Conservation (phyloP, 2,888 invertebrate species). For the Pseudococcus longispinus region DNA sequence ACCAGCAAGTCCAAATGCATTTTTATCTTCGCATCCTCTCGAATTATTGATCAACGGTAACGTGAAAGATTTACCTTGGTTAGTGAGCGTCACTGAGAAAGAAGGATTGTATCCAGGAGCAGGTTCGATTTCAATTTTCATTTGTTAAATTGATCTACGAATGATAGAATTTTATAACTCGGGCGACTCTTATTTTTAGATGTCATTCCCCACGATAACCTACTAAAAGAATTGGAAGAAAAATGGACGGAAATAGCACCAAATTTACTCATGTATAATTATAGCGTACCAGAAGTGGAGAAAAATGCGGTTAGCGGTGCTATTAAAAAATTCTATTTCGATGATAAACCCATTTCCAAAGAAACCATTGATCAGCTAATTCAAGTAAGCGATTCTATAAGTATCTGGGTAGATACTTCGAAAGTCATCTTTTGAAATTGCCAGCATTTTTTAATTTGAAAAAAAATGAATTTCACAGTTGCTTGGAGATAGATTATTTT, state of each 20-base stretch:
- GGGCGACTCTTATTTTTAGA: constrained; percentile 55
- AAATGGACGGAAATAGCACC: constrained; percentile 60
- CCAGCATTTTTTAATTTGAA: not conserved
- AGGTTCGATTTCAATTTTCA: constrained; percentile 63
- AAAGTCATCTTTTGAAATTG: not conserved
- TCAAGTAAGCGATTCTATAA: constrained; percentile 51
- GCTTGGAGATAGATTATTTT: constrained; percentile 61
- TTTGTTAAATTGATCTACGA: not conserved
- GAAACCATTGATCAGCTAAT: constrained; percentile 55
- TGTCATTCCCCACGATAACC: constrained; percentile 57
- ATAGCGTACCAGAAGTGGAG: constrained; percentile 59
- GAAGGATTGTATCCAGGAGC: constrained; percentile 79
- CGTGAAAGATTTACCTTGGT: constrained; percentile 74
- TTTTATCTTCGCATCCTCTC: constrained; percentile 73
- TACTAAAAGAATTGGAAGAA: constrained; percentile 59
- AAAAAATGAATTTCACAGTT: constrained; percentile 59
- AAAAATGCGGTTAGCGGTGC: constrained; percentile 58
- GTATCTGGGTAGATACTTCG: not conserved
- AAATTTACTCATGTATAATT: constrained; percentile 60
- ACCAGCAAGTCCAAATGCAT: constrained; percentile 66
- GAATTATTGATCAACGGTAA: constrained; percentile 69
- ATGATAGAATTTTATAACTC: not conserved
- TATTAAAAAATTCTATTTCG: constrained; percentile 60
- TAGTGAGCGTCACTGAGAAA: constrained; percentile 71
- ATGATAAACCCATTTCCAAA: constrained; percentile 56